Evolutionary conservation across 2,113 vertebrate species (phyloP).

Genomic region (Gadus macrocephalus): DNA sequence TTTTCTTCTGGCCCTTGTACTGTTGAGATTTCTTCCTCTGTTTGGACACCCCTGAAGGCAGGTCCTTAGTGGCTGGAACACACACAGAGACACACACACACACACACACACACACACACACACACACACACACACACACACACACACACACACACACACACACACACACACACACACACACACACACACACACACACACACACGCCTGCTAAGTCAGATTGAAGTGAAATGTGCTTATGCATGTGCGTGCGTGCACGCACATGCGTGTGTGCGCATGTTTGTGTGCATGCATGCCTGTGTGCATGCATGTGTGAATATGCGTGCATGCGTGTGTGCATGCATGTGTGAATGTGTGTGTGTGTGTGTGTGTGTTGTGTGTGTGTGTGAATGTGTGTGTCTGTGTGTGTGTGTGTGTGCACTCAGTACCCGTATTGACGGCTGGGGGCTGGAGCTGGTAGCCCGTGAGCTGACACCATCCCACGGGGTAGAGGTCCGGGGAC

Average conservation of each 20-base stretch:
- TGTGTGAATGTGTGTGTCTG: no score
- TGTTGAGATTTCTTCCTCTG: slow-evolving; percentile 96
- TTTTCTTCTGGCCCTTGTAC: slow-evolving; percentile 97
- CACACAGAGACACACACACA: neutral
- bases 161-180: slow-evolving; percentile 6
- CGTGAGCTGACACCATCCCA: slow-evolving; percentile 94
- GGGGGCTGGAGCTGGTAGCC: slow-evolving; percentile 94
- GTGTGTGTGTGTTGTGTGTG: neutral
- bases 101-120: slow-evolving; percentile 9
- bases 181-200: slow-evolving; percentile 12
- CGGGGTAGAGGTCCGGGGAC: slow-evolving; percentile 93
- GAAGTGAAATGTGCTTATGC: no score
- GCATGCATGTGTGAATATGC: neutral
- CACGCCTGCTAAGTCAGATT: neutral
- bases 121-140: slow-evolving; percentile 8
- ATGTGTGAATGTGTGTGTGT: no score
- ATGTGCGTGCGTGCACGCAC: neutral
- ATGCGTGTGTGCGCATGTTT: neutral
- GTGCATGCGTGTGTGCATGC: neutral
- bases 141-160: slow-evolving; percentile 1
- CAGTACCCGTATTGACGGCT: slow-evolving; percentile 79
- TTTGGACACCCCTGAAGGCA: slow-evolving; percentile 82
- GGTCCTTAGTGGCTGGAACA: slow-evolving; percentile 81
- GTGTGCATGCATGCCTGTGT: neutral
- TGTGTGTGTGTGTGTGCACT: neutral